A percentile compares a stretch with the other conserved stretches of the same genome.
These are phyloP conservation scores for Neosalanx taihuensis DNA, from an alignment of 2,797 vertebrate genomes.

Conservation along the genomic window DNA sequence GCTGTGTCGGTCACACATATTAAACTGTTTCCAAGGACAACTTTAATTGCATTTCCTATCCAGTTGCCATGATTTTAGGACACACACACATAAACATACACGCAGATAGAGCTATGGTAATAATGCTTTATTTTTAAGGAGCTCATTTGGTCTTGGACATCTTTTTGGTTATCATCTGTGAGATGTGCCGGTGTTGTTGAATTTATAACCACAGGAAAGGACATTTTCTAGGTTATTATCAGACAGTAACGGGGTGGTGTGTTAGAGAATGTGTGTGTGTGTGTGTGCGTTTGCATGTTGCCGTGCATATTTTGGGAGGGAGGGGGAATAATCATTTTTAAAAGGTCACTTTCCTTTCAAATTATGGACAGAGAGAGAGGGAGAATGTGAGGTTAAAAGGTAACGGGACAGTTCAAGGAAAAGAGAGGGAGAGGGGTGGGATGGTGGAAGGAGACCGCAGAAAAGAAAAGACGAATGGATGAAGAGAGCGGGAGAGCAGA, in stretches of 20 bases:
- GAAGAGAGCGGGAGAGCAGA: not conserved
- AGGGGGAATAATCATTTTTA: constrained; percentile 27
- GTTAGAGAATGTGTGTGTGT: constrained; percentile 2
- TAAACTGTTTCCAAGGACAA: constrained; percentile 61
- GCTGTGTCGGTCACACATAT: constrained; percentile 35
- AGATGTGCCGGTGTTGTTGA: too few species aligned
- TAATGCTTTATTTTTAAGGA: constrained; percentile 29
- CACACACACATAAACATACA: constrained; percentile 16
- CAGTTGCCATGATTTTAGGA: constrained; percentile 16
- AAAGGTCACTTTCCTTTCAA: constrained; percentile 60
- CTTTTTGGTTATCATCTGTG: not conserved
- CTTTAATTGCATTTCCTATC: constrained; percentile 61
- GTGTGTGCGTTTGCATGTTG: constrained; percentile 1
- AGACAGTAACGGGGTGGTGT: not conserved
- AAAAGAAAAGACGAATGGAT: constrained; percentile 1
- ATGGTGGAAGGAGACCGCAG: not conserved
- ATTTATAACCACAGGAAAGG: too few species aligned
- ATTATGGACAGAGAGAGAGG: not conserved
- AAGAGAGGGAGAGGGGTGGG: not conserved
- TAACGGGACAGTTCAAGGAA: not conserved
- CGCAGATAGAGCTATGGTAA: constrained; percentile 28
- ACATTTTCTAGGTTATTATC: too few species aligned
- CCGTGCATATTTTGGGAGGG: constrained; percentile 1
- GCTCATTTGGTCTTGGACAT: not conserved
- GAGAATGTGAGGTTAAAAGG: not conserved